Evolutionary conservation across 2,888 invertebrate species (phyloP), one percentile per base, ranked within the genome.

Genomic region (Dynastes grantii): DNA sequence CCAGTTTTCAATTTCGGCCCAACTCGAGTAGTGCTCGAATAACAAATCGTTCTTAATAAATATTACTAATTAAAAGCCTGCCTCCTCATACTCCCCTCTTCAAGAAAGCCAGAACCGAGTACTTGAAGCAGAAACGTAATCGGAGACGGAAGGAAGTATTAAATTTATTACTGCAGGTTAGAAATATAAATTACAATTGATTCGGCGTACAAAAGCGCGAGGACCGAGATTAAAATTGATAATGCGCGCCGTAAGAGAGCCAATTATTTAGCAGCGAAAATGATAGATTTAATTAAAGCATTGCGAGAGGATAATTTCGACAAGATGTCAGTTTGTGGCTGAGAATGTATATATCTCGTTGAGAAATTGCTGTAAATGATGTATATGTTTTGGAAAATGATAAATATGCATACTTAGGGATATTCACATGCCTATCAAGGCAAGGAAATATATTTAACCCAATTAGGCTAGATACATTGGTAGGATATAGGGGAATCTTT

Each of bases 161-260:
- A 68, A 51, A 68, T 68, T 68, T 68, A 68, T 68, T 68, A 49
- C 68, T 51, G 49, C 51, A 68, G 51, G 68, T 68, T 68, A 68
- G 68, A 68, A 27, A 49, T 68, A 68, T 68, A 68, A 68, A 68
- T 68, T 68, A 68, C 68, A 68, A 68, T 51, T 68, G 68, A 68
- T 68, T 63, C 63, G 29, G 63, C 11, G 45, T 32, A 9, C 63
- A 5, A 32, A 63, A 58, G 55, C 55, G 55, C 2, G 22, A 9
- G 16, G 16, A 58, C 22, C 22, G 55, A 58, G 55, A 58, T 58
- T 58, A 58, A 58, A 22, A 16, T 6, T 55, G 55, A 55, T 55
- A 55, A 58, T 2, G 16, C 22, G 1, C 22, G 2, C n/a, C 3
- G 55, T 22, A 16, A 22, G 11, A 11, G 16, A 58, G 22, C 55